Percentiles rank a stretch among this genome's conserved stretches.
Evolutionary conservation across 2,888 invertebrate genomes (phyloP).

Genomic region (Sarcophaga rosellei): DNA sequence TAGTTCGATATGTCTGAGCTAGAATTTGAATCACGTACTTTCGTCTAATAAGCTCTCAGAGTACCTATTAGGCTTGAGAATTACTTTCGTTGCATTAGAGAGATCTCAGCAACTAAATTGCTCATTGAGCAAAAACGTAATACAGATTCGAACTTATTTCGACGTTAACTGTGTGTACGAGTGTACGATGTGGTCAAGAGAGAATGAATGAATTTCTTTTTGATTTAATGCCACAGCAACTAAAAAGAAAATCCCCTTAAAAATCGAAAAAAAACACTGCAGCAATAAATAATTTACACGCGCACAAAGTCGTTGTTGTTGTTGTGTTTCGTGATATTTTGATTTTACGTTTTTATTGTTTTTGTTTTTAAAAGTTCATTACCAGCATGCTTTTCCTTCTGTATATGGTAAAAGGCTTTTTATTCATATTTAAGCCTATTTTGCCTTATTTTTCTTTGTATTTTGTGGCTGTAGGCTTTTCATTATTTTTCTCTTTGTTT

Average conservation of each 20-base stretch:
- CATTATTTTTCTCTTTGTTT: slow-evolving; percentile 50
- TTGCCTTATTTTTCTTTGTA: neutral
- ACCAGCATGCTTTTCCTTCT: slow-evolving; percentile 49
- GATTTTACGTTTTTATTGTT: slow-evolving; percentile 51
- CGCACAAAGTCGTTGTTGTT: slow-evolving; percentile 20
- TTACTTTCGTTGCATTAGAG: too few relatives aligned
- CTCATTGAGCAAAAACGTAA: too few relatives aligned
- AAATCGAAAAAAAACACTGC: neutral
- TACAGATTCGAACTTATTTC: too few relatives aligned
- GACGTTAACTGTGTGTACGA: too few relatives aligned
- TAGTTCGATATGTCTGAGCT: too few relatives aligned
- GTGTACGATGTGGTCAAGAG: slow-evolving; percentile 13
- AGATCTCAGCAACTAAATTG: too few relatives aligned
- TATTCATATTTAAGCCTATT: neutral
- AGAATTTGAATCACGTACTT: too few relatives aligned
- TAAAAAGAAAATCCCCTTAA: neutral
- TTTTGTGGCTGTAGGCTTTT: slow-evolving; percentile 54
- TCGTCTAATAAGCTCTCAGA: too few relatives aligned
- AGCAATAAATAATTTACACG: slow-evolving; percentile 46
- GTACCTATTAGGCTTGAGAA: too few relatives aligned
- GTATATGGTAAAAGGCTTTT: slow-evolving; percentile 12
- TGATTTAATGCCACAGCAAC: slow-evolving; percentile 41
- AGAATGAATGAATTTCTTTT: slow-evolving; percentile 43
- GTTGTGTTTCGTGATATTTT: slow-evolving; percentile 30
- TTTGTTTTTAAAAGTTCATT: slow-evolving; percentile 63